phyloP scores from a whole-genome alignment of 2,888 invertebrate genomes.

The Hirtodrosophila histrioides region DNA sequence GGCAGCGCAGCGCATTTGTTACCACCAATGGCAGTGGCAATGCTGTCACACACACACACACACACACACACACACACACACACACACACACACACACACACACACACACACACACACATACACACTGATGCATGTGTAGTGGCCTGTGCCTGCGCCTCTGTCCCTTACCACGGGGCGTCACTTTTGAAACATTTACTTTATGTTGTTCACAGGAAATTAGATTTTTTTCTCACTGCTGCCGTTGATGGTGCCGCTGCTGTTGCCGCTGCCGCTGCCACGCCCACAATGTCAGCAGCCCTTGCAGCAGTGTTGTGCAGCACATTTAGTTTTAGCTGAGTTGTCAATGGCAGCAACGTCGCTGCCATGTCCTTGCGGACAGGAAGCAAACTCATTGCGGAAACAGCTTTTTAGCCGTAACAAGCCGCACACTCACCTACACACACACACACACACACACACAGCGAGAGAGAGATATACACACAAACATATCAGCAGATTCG shows the following conservation, averaged over 20 bases:
- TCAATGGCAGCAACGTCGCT: slow-evolving; percentile 65
- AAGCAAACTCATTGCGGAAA: slow-evolving; percentile 80
- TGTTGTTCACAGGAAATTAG: slow-evolving; percentile 81
- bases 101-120: slow-evolving; percentile 22
- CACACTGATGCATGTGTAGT: slow-evolving; percentile 7
- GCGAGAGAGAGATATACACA: slow-evolving; percentile 1
- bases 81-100: slow-evolving; percentile 52
- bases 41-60: slow-evolving; percentile 64
- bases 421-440: slow-evolving; percentile 45
- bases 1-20: slow-evolving; percentile 67
- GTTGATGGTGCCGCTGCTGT: too few relatives aligned
- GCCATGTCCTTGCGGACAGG: slow-evolving; percentile 73
- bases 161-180: slow-evolving; percentile 57
- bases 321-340: slow-evolving; percentile 76
- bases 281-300: slow-evolving; percentile 30
- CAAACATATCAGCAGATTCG: slow-evolving; percentile 38
- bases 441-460: slow-evolving; percentile 11
- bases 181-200: slow-evolving; percentile 80
- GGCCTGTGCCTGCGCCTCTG: slow-evolving; percentile 15
- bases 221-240: slow-evolving; percentile 50
- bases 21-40: slow-evolving; percentile 62
- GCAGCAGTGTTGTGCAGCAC: slow-evolving; percentile 56
- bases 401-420: slow-evolving; percentile 78
- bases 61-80: slow-evolving; percentile 22
- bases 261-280: slow-evolving; percentile 38